phyloP scores from a whole-genome alignment of 2,888 invertebrate species.

The Gisinianus flammeolus region DNA sequence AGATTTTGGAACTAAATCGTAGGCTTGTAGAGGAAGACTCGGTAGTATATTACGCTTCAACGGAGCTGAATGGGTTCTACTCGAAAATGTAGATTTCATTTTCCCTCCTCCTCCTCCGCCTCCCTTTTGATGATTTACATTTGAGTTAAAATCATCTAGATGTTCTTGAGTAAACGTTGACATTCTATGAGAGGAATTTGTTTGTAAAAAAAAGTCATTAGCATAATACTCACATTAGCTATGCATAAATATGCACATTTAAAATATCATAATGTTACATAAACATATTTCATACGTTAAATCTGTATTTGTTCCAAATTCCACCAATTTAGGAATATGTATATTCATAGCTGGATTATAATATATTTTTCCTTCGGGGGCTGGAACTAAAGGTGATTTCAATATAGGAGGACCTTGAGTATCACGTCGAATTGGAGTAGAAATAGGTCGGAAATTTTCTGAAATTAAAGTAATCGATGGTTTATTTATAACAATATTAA shows the following conservation, averaged over 20 bases:
- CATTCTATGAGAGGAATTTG: not conserved
- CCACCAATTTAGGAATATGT: slow-evolving; percentile 36
- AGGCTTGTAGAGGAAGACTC: slow-evolving; percentile 17
- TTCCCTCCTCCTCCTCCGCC: slow-evolving; percentile 32
- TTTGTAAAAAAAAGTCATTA: no score
- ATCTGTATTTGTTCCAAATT: slow-evolving; percentile 39
- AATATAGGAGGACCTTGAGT: slow-evolving; percentile 35
- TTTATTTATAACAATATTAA: not conserved
- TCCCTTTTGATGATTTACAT: no score
- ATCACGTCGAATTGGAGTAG: slow-evolving; percentile 35
- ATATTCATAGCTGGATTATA: slow-evolving; percentile 33
- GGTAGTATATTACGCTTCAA: not conserved
- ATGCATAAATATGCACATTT: no score
- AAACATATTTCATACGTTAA: slow-evolving; percentile 36
- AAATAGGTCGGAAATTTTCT: slow-evolving; percentile 32
- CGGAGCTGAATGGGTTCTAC: slow-evolving; percentile 24
- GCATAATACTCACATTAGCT: no score
- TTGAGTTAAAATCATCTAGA: slow-evolving; percentile 16
- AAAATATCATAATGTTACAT: no score
- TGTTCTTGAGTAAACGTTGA: slow-evolving; percentile 15
- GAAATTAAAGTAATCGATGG: not conserved
- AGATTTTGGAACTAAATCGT: not conserved
- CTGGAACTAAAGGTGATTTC: slow-evolving; percentile 37
- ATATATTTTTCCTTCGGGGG: slow-evolving; percentile 26
- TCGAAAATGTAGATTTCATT: slow-evolving; percentile 26